phyloP scores from a whole-genome alignment of 2,888 invertebrate species.

The Lithodes maja region DNA sequence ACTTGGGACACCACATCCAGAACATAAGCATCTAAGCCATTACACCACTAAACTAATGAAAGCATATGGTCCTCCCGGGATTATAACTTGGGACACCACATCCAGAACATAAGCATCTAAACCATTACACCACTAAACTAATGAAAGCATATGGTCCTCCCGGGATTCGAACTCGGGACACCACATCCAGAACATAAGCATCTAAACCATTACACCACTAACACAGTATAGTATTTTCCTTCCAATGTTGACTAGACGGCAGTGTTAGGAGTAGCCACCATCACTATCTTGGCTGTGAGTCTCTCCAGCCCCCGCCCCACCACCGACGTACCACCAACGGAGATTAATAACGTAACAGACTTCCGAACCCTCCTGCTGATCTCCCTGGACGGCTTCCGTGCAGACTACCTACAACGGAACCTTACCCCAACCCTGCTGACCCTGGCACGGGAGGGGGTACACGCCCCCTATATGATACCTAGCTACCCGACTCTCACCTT shows the following conservation, averaged over 20 bases:
- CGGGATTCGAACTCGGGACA: too few relatives aligned
- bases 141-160: too few relatives aligned
- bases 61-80: too few relatives aligned
- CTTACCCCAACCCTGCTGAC: slow-evolving; percentile 79
- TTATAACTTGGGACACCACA: too few relatives aligned
- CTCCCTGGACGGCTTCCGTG: slow-evolving; percentile 84
- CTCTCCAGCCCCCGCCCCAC: background rate
- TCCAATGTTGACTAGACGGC: background rate
- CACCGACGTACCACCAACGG: background rate
- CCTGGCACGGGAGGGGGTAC: slow-evolving; percentile 78
- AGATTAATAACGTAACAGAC: background rate
- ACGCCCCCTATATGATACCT: slow-evolving; percentile 79
- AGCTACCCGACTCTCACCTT: slow-evolving; percentile 84
- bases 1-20: too few relatives aligned
- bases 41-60: too few relatives aligned
- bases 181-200: too few relatives aligned
- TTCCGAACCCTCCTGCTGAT: slow-evolving; percentile 77
- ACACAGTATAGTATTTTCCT: too few relatives aligned
- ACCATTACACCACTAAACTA: too few relatives aligned
- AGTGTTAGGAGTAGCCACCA: slow-evolving; percentile 2
- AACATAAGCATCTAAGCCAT: too few relatives aligned
- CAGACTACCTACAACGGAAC: slow-evolving; percentile 80
- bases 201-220: too few relatives aligned
- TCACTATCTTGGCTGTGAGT: slow-evolving; percentile 21
- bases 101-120: too few relatives aligned